Conservation (phyloP, 2,888 invertebrate genomes). For the Camponotus fellah region DNA sequence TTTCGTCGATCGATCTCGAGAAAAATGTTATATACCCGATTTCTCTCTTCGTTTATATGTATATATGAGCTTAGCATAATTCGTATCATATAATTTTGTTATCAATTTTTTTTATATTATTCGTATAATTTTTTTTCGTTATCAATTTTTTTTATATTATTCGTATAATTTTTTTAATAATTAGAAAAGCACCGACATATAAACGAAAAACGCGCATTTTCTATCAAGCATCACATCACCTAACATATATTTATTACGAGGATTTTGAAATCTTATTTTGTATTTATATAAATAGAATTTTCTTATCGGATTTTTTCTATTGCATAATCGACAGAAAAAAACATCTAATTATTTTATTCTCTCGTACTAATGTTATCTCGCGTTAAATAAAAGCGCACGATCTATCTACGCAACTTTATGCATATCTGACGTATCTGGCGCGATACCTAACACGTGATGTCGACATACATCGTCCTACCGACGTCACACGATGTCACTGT, state of each 20-base stretch:
- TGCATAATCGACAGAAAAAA: neutral
- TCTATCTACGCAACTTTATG: neutral
- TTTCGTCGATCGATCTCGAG: constrained; percentile 41
- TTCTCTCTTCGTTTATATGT: constrained; percentile 41
- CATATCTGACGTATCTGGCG: neutral
- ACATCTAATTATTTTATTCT: neutral
- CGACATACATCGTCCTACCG: neutral
- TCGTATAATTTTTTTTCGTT: neutral
- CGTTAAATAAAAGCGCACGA: neutral
- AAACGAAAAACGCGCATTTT: neutral
- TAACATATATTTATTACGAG: neutral
- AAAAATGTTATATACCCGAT: constrained; percentile 19
- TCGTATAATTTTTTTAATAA: neutral
- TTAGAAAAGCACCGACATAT: neutral
- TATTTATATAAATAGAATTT: neutral
- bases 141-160: neutral
- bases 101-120: neutral
- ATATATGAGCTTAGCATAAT: neutral
- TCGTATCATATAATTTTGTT: neutral
- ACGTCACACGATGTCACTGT: neutral
- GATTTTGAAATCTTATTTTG: neutral
- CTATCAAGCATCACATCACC: neutral
- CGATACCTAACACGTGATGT: neutral
- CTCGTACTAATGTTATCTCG: neutral
- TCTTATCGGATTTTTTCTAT: neutral